These are phyloP conservation scores for Cydia fagiglandana DNA, from an alignment of 1,140 invertebrate species.

Conservation along the genomic window DNA sequence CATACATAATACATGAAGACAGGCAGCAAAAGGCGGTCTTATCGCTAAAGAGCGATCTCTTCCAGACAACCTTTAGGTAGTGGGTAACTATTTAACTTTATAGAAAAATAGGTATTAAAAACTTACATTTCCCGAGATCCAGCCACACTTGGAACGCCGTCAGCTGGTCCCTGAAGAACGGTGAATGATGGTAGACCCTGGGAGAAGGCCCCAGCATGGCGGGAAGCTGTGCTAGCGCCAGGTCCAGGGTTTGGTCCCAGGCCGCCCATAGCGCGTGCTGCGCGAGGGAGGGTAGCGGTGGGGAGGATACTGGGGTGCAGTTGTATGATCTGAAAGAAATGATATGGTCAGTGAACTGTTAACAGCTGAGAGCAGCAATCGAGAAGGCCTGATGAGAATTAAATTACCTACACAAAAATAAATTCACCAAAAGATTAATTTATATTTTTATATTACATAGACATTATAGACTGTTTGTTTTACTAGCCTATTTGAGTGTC, in stretches of 20 bases:
- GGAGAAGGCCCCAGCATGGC: conserved; percentile 84
- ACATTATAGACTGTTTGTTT: too few relatives aligned
- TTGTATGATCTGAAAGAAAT: conserved; percentile 86
- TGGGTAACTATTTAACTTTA: too few relatives aligned
- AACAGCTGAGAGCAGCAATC: too few relatives aligned
- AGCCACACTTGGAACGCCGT: conserved; percentile 99
- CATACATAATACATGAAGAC: too few relatives aligned
- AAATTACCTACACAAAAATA: too few relatives aligned
- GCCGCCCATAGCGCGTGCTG: conserved; percentile 96
- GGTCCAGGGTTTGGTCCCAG: conserved; percentile 98
- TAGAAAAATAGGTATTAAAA: not conserved
- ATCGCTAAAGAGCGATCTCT: too few relatives aligned
- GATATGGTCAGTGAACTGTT: not conserved
- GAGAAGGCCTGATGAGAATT: too few relatives aligned
- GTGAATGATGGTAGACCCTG: conserved; percentile 86
- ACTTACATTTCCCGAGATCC: conserved; percentile 82
- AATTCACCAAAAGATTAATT: too few relatives aligned
- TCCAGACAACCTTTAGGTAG: too few relatives aligned
- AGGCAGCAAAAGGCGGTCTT: too few relatives aligned
- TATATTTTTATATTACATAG: too few relatives aligned
- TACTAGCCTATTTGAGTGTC: too few relatives aligned
- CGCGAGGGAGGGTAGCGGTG: conserved; percentile 93
- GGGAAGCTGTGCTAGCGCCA: conserved; percentile 94
- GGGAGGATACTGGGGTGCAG: conserved; percentile 95
- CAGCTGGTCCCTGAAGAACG: conserved; percentile 98